Base-by-base conservation (phyloP, 2,888 invertebrate genomes). In the Nemotelus nigrinus region DNA sequence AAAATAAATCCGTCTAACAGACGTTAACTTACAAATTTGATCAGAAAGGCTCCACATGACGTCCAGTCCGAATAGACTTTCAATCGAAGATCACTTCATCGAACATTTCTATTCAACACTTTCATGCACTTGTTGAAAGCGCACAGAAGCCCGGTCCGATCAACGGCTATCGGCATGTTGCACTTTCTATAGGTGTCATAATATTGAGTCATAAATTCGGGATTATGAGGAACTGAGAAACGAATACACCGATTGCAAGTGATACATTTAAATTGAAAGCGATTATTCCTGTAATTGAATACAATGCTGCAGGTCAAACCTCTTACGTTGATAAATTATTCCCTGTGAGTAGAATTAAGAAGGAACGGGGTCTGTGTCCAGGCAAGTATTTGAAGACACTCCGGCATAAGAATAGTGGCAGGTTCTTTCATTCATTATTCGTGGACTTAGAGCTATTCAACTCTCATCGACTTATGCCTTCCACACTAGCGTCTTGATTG, bases 171-270 rank as follows among this genome's bases (percentile, higher is more conserved):
- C 57, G 48, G 44, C 44, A 41, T 45, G 72, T 67, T 5, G 25
- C 45, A 63, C 25, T 44, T 70, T 44, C 25, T 60, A 60, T 55
- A 67, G 65, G 55, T 79, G 78, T 79, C 79, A 79, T 72, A 78
- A 79, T 78, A 79, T 78, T 76, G 60, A 63, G 67, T 76, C 78
- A 79, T 79, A 79, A 79, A 79, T 79, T 77, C 71, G 44, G 74
- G 79, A 79, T 79, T 79, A 79, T 63, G 44, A 63, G 63, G 53
- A 77, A 60, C 72, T 72, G 76, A 71, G 67, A 50, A n/a, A 60
- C 48, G 45, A 48, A 41, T 10, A 74, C 8, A 63, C 60, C 39
- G 48, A 48, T 10, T 39, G 74, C 74, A 74, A 74, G 60, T 74
- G 74, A 60, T 74, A 74, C 63, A 48, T 74, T 74, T 63, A 47